Evolutionary conservation across 2,113 vertebrate species (phyloP), one percentile per base, ranked within the genome.

Genomic region (Nipponia nippon): DNA sequence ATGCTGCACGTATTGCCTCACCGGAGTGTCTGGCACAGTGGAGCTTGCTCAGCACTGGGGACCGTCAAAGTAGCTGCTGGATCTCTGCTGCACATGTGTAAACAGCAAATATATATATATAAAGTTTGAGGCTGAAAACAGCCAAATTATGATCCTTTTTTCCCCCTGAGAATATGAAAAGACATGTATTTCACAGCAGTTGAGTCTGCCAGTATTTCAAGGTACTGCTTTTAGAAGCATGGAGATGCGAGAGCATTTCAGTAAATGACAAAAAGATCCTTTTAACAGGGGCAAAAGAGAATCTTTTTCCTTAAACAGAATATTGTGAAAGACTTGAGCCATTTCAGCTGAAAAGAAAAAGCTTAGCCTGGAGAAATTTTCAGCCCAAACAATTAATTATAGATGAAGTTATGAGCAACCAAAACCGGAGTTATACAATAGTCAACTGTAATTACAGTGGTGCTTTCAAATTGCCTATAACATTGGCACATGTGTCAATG

Each of bases 361-460:
- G 26, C 77, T 94, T 93, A 76, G 84, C 91, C 81, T 72, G 67
- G 89, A 89, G 52, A 95, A 87, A 85, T 62, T 87, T 92, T 92
- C 65, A 85, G 62, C 83, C 93, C 58, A 91, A 96, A 92, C 78
- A 95, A 89, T 95, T 92, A 95, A 91, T 95, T 82, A 85, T 83
- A 87, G 70, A 72, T 72, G 73, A 92, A 94, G 22, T 82, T 87
- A 85, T 25, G 46, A 89, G 81, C 81, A 91, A 96, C 89, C 62
- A 85, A 80, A 92, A 53, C 83, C 55, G 63, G 62, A 82, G 62
- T 90, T 96, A 40, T 79, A 72, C 85, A 80, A 32, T 25, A 87
- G 65, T 46, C 72, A 93, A 11, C 14, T 91, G 70, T 95, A 80
- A 66, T 91, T 70, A 80, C 47, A 83, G 84, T 25, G 14, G 38